Evolutionary conservation across 2,797 vertebrate genomes (phyloP), one percentile per base, ranked within the genome.

Genomic region (Ibycter americanus): DNA sequence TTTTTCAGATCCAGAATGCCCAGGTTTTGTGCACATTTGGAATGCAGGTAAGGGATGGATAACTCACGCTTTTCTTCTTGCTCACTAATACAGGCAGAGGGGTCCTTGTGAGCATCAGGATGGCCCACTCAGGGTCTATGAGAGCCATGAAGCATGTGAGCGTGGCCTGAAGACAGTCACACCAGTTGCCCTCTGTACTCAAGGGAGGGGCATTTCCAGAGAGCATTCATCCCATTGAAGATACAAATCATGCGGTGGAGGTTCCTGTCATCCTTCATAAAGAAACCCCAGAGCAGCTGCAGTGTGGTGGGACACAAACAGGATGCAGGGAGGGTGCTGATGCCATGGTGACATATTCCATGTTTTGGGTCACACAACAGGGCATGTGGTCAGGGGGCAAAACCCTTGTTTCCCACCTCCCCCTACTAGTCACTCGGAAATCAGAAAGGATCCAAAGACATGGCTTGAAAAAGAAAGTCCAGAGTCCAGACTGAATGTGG

Each of bases 101-200:
- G 3, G 8, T 56, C 21, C 27, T 70, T 67, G 16, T 31, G 42
- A 63, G 17, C 38, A 47, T 71, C 55, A 68, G 46, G 14, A 34
- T 26, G 40, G 26, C 7, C 19, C 1, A 0, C 27, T 74, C 8
- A 36, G 70, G 13, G 6, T 78, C 81, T 54, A 0, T 31, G 21
- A 74, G 27, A 87, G 16, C 26, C 44, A 40, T 25, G 34, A 79
- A 38, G 32, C 19, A 40, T 21, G 61, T 61, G 44, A 61, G 12
- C 26, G 47, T 66, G 46, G 26, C 17, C 49, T 59, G 55, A 82
- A 79, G 27, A 49, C 8, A 42, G 29, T 19, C 85, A 80, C 21
- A 40, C 12, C 15, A 5, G 17, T 29, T 80, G 3, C 22, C 25
- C 8, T 44, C 27, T 49, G 18, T 49, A 26, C 36, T 58, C 26